Evolutionary conservation across 2,888 invertebrate species (phyloP), one percentile per base, ranked within the genome.

Genomic region (Acanthosoma haemorrhoidale): DNA sequence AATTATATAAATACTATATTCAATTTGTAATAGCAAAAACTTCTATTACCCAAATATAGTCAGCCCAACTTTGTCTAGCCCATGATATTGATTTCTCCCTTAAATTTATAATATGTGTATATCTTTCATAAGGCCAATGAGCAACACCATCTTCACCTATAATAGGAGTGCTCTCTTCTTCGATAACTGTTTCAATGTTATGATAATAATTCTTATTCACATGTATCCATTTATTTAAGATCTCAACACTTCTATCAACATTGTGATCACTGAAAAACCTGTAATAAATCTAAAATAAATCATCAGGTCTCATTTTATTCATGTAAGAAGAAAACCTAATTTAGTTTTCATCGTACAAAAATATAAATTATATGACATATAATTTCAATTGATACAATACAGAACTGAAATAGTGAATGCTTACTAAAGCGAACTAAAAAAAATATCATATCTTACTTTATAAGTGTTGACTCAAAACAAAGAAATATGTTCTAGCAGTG

Each of bases 201-300:
- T 91, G 89, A 80, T 95, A 96, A n/a, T 83, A 78, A 2, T 83
- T 77, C 57, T 82, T 82, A 63, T 87, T 84, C 15, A 82, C 81
- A 1, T 83, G 77, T 2, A 89, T 78, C 95, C 96, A 96, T 67
- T 84, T 81, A 67, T 86, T 82, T 38, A 96, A 78, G 69, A 96
- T 84, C 71, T 86, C 84, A 66, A 87, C 81, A 16, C 91, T 90
- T 39, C 87, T 84, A 79, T 96, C 96, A 73, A 86, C 81, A 80
- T 94, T 96, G 76, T 91, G 91, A 79, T 96, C 96, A 79, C 90
- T 91, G 70, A 88, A 83, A 73, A 96, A 87, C 92, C 95, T 95
- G 76, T 5, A 81, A 80, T 2, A 15, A 51, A 61, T 51, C 0
- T n/a, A 59, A 36, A 32, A 9, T n/a, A 25, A 58, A 58, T n/a